phyloP scores from a whole-genome alignment of 2,888 invertebrate genomes.

The Allolobophora icterica region DNA sequence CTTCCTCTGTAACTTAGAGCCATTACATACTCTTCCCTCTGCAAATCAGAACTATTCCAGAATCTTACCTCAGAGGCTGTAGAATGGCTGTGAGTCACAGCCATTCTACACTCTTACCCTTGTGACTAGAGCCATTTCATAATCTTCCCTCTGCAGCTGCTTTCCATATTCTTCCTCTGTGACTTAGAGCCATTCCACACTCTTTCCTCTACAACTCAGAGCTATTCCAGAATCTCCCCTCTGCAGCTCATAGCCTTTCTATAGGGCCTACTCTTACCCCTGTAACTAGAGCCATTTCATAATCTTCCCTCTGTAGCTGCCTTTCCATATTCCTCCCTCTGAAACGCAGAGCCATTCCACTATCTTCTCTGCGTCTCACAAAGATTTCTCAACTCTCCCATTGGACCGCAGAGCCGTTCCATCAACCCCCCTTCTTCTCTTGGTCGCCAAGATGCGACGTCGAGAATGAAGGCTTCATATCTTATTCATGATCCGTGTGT shows the following conservation, averaged over 20 bases:
- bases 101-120: too few relatives aligned
- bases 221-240: background rate
- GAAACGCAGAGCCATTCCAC: background rate
- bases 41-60: background rate
- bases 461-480: background rate
- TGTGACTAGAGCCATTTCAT: too few relatives aligned
- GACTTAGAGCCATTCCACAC: too few relatives aligned
- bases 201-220: too few relatives aligned
- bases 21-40: background rate
- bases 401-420: background rate
- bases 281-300: too few relatives aligned
- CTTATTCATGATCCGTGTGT: constrained; percentile 1
- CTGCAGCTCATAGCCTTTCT: too few relatives aligned
- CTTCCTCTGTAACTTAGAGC: background rate
- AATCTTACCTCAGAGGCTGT: background rate
- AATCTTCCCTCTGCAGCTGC: too few relatives aligned
- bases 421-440: background rate
- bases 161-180: too few relatives aligned
- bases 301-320: background rate
- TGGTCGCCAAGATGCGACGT: background rate
- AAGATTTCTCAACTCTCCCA: background rate
- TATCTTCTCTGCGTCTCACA: background rate
- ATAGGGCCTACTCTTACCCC: too few relatives aligned
- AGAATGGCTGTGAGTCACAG: too few relatives aligned
- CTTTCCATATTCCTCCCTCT: too few relatives aligned